phyloP scores from a whole-genome alignment of 2,888 invertebrate species.

The Scaptodrosophila latifasciaeformis region DNA sequence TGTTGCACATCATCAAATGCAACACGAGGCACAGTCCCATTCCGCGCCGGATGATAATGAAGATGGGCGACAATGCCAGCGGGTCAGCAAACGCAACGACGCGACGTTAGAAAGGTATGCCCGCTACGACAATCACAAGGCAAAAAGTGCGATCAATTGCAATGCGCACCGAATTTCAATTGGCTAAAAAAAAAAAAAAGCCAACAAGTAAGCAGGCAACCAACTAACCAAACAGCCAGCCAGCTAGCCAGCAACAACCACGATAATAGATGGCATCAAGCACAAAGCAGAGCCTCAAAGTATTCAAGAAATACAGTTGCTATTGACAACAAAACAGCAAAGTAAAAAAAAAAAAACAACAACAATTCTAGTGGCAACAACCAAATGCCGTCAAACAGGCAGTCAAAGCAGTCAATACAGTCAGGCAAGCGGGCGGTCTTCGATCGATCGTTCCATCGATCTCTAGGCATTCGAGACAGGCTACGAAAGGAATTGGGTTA shows the following conservation, averaged over 20 bases:
- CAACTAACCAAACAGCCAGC: neutral
- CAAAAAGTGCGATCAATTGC: constrained; percentile 65
- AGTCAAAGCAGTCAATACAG: neutral
- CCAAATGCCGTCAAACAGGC: neutral
- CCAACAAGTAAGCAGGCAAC: constrained; percentile 7
- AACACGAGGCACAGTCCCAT: constrained; percentile 36
- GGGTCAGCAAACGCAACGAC: constrained; percentile 28
- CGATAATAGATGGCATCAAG: constrained; percentile 40
- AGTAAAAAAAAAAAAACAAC: constrained; percentile 7
- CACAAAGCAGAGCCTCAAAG: constrained; percentile 7
- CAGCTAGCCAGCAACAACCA: constrained; percentile 12
- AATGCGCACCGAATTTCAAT: constrained; percentile 65
- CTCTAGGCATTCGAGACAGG: constrained; percentile 10
- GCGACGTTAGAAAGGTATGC: constrained; percentile 57
- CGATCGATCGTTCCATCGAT: constrained; percentile 15
- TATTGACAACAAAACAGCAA: constrained; percentile 34
- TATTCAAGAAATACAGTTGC: constrained; percentile 35
- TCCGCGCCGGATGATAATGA: constrained; percentile 46
- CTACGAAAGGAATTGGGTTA: constrained; percentile 66
- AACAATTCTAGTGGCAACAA: constrained; percentile 6
- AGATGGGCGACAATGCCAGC: constrained; percentile 62
- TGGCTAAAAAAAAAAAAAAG: constrained; percentile 26
- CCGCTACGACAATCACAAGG: constrained; percentile 37
- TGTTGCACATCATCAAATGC: constrained; percentile 50
- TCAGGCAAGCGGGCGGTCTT: constrained; percentile 15